Evolutionary conservation across 2,888 invertebrate genomes (phyloP).

Genomic region (Andrena bicolor): DNA sequence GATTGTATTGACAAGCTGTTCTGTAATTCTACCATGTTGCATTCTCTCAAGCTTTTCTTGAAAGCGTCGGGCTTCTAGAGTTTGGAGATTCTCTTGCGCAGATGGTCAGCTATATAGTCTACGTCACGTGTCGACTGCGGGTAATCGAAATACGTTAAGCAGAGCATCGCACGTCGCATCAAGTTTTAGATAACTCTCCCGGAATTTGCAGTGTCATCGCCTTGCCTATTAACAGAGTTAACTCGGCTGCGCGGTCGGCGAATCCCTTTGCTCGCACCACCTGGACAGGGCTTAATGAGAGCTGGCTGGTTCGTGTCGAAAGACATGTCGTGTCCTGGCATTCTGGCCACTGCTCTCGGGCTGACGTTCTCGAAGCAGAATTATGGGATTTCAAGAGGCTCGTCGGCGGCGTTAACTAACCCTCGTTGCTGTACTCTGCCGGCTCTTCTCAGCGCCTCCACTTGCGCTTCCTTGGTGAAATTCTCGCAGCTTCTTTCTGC

Average conservation of each 20-base stretch:
- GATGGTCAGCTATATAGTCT: not conserved
- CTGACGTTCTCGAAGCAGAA: slow-evolving; percentile 11
- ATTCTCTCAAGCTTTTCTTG: not conserved
- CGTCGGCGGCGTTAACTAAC: not conserved
- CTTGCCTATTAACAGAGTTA: slow-evolving; percentile 38
- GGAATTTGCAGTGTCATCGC: slow-evolving; percentile 32
- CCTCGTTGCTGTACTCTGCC: too few relatives aligned
- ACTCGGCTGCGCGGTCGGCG: slow-evolving; percentile 21
- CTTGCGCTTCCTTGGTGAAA: not conserved
- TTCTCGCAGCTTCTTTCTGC: too few relatives aligned
- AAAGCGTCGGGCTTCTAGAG: not conserved
- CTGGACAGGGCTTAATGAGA: slow-evolving; percentile 54
- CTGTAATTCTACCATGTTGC: not conserved
- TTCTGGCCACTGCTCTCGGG: slow-evolving; percentile 15
- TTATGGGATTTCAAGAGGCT: slow-evolving; percentile 23
- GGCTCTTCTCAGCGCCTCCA: too few relatives aligned
- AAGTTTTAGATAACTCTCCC: slow-evolving; percentile 17
- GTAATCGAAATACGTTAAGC: not conserved
- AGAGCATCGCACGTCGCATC: not conserved
- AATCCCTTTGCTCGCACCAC: slow-evolving; percentile 23
- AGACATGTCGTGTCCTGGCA: slow-evolving; percentile 33
- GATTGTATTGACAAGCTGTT: not conserved
- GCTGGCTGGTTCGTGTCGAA: slow-evolving; percentile 35
- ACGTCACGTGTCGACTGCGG: not conserved
- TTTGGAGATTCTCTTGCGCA: not conserved